A percentile compares a stretch with the other conserved stretches of the same genome.
These are phyloP conservation scores for Formica exsecta DNA, from an alignment of 1,140 invertebrate species.

Conservation along the genomic window DNA sequence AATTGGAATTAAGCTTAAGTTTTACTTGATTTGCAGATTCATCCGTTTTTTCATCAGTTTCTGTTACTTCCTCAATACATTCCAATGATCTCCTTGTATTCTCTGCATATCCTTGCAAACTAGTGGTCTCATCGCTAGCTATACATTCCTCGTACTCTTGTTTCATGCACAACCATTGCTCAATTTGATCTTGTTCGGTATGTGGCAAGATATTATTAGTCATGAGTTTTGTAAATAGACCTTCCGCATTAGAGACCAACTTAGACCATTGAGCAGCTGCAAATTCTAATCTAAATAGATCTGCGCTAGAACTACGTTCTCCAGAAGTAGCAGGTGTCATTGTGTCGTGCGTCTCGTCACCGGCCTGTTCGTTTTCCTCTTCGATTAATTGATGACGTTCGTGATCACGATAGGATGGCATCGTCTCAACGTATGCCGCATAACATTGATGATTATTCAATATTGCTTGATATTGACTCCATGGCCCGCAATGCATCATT, in stretches of 20 bases:
- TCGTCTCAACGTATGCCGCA: slow-evolving; percentile 77
- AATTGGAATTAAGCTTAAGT: slow-evolving; percentile 77
- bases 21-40: slow-evolving; percentile 81
- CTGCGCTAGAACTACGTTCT: slow-evolving; percentile 82
- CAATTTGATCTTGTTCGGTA: slow-evolving; percentile 92
- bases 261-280: slow-evolving; percentile 93
- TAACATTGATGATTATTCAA: slow-evolving; percentile 82
- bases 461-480: slow-evolving; percentile 79
- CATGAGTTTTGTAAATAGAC: slow-evolving; percentile 91
- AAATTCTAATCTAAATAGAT: slow-evolving; percentile 92
- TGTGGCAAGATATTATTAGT: slow-evolving; percentile 88
- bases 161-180: slow-evolving; percentile 94
- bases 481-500: slow-evolving; percentile 83
- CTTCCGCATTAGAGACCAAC: slow-evolving; percentile 93
- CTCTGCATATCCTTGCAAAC: slow-evolving; percentile 84
- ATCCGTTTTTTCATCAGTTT: slow-evolving; percentile 85
- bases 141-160: slow-evolving; percentile 95
- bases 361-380: slow-evolving; percentile 82
- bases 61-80: slow-evolving; percentile 89
- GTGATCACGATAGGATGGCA: slow-evolving; percentile 74
- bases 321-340: slow-evolving; percentile 84
- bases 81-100: slow-evolving; percentile 88
- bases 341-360: slow-evolving; percentile 82
- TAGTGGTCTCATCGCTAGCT: slow-evolving; percentile 87
- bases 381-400: slow-evolving; percentile 74